Percentiles rank a stretch among this genome's conserved stretches.
phyloP scores from a whole-genome alignment of 1,140 invertebrate species.

The Saccostrea glomerata region DNA sequence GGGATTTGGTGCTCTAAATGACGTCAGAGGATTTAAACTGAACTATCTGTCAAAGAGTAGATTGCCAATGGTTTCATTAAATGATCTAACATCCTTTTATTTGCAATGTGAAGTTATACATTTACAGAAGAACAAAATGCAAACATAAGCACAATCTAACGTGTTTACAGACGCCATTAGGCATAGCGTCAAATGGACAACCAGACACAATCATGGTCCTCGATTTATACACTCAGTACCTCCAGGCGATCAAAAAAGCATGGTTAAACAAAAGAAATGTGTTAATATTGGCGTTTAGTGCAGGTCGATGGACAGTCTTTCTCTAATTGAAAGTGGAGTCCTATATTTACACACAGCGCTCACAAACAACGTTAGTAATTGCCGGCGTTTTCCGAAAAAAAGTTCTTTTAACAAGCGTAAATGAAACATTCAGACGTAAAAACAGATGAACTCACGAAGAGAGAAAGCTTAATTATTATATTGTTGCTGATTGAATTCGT shows the following conservation, averaged over 20 bases:
- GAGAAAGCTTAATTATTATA: conserved; percentile 15
- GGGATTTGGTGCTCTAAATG: too few relatives aligned
- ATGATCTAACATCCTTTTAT: neutral
- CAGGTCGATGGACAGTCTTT: neutral
- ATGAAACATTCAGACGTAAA: conserved; percentile 29
- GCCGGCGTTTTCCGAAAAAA: conserved; percentile 4
- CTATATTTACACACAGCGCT: neutral
- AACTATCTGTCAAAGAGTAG: too few relatives aligned
- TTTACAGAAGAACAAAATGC: conserved; percentile 24
- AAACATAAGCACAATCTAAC: conserved; percentile 10
- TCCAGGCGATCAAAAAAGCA: conserved; percentile 8
- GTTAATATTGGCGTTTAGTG: conserved; percentile 2
- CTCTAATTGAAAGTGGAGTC: conserved; percentile 18
- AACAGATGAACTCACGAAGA: neutral
- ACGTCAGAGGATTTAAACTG: too few relatives aligned
- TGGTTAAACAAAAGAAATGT: conserved; percentile 25
- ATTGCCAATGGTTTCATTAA: conserved; percentile 19
- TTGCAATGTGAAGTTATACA: conserved; percentile 27
- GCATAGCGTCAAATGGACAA: conserved; percentile 16
- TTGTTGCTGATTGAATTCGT: neutral
- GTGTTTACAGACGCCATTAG: conserved; percentile 20
- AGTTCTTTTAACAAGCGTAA: conserved; percentile 22
- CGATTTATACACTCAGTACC: neutral
- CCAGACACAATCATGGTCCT: neutral
- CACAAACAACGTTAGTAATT: neutral